phyloP scores from a whole-genome alignment of 2,113 vertebrate genomes.

The Promerops cafer region DNA sequence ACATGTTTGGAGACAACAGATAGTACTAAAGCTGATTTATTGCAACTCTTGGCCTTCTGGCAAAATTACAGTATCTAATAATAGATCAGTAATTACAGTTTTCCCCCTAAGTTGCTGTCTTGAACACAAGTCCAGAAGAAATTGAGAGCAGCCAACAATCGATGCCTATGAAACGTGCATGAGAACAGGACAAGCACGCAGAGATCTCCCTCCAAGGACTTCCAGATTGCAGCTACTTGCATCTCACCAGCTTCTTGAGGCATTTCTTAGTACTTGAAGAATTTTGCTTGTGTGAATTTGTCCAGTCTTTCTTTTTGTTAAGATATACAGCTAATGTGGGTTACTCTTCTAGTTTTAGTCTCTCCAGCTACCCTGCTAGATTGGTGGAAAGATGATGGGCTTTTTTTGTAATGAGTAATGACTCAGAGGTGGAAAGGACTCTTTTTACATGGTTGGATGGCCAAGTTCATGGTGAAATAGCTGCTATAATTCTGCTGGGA shows the following conservation, averaged over 20 bases:
- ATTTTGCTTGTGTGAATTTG: neutral
- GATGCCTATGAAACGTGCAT: neutral
- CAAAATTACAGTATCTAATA: neutral
- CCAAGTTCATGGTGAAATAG: conserved; percentile 5
- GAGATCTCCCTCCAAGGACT: neutral
- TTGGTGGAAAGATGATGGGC: neutral
- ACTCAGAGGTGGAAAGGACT: neutral
- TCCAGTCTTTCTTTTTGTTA: neutral
- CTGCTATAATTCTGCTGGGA: conserved; percentile 34
- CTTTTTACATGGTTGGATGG: neutral
- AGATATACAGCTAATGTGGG: neutral
- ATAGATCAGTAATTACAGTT: neutral
- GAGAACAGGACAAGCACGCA: neutral
- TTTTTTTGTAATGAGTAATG: neutral
- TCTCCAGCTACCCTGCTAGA: neutral
- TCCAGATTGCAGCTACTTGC: neutral
- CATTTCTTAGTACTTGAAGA: neutral
- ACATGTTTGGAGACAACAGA: neutral
- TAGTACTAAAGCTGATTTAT: neutral
- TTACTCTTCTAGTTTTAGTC: neutral
- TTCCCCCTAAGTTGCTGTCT: neutral
- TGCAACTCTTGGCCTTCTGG: neutral
- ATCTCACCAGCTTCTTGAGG: neutral
- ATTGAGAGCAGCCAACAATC: neutral
- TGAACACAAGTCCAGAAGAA: neutral